Evolutionary conservation across 2,113 vertebrate genomes (phyloP).

Genomic region (Rhea americana): DNA sequence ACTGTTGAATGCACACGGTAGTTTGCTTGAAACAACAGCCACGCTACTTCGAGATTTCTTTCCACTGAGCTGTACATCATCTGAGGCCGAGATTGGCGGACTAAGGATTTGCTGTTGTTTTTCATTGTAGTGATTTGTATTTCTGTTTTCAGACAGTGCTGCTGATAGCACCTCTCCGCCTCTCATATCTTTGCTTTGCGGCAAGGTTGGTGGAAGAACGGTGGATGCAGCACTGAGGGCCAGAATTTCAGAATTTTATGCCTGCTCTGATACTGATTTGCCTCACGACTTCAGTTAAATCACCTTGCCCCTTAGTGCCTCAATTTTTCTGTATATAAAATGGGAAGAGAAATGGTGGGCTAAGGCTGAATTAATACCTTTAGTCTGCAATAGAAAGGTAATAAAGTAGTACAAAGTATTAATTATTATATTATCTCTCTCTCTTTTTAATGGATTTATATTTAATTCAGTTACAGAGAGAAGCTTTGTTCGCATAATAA

Average conservation of each 20-base stretch:
- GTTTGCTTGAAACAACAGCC: background rate
- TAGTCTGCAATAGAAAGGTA: conserved; percentile 44
- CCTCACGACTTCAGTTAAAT: background rate
- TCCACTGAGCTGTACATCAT: background rate
- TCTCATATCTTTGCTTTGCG: accelerated
- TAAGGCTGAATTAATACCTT: conserved; percentile 47
- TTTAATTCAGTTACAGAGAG: conserved; percentile 53
- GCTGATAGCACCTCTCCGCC: background rate
- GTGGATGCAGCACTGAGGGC: background rate
- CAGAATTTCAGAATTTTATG: background rate
- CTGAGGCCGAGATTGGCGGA: background rate
- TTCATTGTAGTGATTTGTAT: background rate
- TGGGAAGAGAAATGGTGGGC: background rate
- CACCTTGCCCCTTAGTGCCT: background rate
- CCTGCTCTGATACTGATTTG: background rate
- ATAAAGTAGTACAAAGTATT: conserved; percentile 49
- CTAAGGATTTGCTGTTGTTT: background rate
- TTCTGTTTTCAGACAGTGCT: background rate
- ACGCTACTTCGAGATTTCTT: accelerated
- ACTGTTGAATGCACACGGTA: accelerated
- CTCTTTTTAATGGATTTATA: conserved; percentile 53
- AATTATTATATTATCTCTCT: conserved; percentile 60
- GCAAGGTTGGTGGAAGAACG: background rate
- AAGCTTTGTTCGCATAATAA: conserved; percentile 30
- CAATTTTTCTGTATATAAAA: conserved; percentile 28